A percentile compares a stretch with the other conserved stretches of the same genome.
Evolutionary conservation across 2,888 invertebrate genomes (phyloP).

Genomic region (Volucella bombylans): DNA sequence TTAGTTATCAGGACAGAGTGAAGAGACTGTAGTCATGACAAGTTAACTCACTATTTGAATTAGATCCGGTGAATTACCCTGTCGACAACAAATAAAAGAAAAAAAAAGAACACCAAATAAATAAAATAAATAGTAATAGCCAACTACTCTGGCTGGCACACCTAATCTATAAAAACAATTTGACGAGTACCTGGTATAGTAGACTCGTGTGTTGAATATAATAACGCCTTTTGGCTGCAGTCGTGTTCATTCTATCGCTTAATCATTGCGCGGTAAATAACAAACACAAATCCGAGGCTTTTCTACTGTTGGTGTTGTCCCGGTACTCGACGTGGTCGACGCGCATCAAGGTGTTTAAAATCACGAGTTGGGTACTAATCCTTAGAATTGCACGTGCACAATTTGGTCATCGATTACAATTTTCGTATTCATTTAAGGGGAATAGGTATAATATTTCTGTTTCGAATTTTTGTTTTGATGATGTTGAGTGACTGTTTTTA

Average conservation of each 20-base stretch:
- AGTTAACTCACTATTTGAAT: slow-evolving; percentile 37
- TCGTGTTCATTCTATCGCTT: slow-evolving; percentile 58
- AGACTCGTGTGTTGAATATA: slow-evolving; percentile 13
- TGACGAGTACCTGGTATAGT: not conserved
- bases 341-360: slow-evolving; percentile 18
- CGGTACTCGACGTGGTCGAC: too few species aligned
- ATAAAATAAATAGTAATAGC: slow-evolving; percentile 35
- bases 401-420: slow-evolving; percentile 21
- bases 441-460: not conserved
- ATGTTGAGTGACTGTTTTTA: not conserved
- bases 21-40: slow-evolving; percentile 30
- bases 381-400: slow-evolving; percentile 24
- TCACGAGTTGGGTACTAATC: slow-evolving; percentile 29
- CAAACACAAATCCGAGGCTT: not conserved
- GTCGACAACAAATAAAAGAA: slow-evolving; percentile 9
- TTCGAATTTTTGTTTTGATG: not conserved
- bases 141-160: not conserved
- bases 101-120: too few species aligned
- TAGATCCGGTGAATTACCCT: slow-evolving; percentile 57
- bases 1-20: slow-evolving; percentile 10
- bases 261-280: slow-evolving; percentile 21
- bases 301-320: not conserved
- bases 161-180: slow-evolving; percentile 10
- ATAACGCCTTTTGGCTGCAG: slow-evolving; percentile 64
- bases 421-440: slow-evolving; percentile 24